Conservation (phyloP, 1,140 invertebrate genomes). For the Pseudomyrmex pallidus region DNA sequence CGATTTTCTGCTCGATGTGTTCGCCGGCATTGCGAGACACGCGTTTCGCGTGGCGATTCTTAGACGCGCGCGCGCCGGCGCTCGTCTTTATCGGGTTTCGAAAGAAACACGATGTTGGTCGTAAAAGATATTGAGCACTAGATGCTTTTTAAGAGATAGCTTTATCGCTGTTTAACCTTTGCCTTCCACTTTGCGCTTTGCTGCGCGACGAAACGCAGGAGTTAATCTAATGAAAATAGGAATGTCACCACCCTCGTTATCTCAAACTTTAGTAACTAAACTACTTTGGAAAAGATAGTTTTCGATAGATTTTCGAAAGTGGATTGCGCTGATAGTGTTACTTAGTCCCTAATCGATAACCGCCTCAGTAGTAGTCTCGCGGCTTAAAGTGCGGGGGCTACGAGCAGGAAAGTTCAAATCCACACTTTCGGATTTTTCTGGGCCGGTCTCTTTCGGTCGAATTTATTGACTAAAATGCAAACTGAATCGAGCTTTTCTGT, state of each 20-base stretch:
- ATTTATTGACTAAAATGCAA: no score
- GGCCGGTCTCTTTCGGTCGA: no score
- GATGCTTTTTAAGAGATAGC: conserved; percentile 51
- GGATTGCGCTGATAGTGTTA: no score
- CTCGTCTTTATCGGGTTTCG: conserved; percentile 70
- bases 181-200: background rate
- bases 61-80: conserved; percentile 12
- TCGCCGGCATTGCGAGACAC: conserved; percentile 58
- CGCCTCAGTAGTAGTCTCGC: no score
- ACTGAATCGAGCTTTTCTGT: no score
- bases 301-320: no score
- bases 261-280: background rate
- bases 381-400: no score
- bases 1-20: conserved; percentile 68
- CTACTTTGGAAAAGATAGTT: background rate
- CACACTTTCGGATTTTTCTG: no score
- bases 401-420: no score
- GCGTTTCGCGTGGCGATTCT: conserved; percentile 59
- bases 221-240: conserved; percentile 38
- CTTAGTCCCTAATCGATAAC: no score
- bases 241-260: background rate
- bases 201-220: background rate
- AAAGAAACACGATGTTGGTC: conserved; percentile 54
- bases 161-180: conserved; percentile 51
- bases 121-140: conserved; percentile 54